Percentiles rank a stretch among this genome's conserved stretches.
These are phyloP conservation scores for Gambelia wislizenii DNA, from an alignment of 2,797 vertebrate species.

Conservation along the genomic window DNA sequence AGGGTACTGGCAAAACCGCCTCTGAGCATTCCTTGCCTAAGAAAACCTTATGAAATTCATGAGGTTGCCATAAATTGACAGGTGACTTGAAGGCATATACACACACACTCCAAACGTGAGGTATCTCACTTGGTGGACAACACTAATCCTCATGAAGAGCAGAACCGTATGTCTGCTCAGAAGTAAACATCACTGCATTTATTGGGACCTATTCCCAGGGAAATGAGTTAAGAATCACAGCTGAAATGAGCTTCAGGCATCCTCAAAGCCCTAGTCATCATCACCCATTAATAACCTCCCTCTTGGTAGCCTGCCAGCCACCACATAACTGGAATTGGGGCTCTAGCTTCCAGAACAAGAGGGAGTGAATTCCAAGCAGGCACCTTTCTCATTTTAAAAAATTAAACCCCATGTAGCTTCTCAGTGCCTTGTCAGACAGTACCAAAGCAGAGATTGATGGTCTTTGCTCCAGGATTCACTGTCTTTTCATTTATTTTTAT, in stretches of 20 bases:
- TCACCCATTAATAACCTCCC: background rate
- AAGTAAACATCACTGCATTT: background rate
- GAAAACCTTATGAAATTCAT: no score
- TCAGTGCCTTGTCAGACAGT: background rate
- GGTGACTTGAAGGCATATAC: no score
- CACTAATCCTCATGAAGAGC: no score
- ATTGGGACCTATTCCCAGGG: background rate
- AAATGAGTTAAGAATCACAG: background rate
- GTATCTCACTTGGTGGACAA: no score
- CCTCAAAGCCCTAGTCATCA: no score
- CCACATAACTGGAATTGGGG: background rate
- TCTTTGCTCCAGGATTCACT: background rate
- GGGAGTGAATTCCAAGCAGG: background rate
- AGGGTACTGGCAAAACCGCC: no score
- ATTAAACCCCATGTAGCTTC: background rate
- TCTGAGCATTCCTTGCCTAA: no score
- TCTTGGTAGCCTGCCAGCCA: background rate
- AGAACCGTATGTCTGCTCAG: no score
- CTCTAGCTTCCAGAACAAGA: background rate
- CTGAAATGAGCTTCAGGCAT: background rate
- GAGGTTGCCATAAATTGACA: no score
- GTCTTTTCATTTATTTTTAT: constrained; percentile 29
- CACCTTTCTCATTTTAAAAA: background rate
- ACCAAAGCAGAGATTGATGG: background rate
- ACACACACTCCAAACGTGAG: no score